A percentile compares a stretch with the other conserved stretches of the same genome.
These are phyloP conservation scores for Xyliphius kryptos DNA, from an alignment of 2,113 vertebrate species.

Conservation along the genomic window DNA sequence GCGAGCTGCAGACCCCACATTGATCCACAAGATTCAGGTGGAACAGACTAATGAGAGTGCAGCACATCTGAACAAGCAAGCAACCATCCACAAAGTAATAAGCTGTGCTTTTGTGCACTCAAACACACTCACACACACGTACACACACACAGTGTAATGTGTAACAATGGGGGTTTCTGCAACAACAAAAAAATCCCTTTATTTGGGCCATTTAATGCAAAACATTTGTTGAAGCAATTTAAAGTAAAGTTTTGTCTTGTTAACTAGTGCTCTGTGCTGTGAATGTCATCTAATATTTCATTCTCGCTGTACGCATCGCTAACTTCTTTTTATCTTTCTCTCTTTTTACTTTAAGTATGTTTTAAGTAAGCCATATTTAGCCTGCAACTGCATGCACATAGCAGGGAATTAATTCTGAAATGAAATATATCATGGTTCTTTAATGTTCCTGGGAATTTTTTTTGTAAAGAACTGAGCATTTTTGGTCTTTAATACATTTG, in stretches of 20 bases:
- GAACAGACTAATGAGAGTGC: constrained; percentile 31
- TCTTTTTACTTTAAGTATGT: no score
- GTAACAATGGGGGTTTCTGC: constrained; percentile 18
- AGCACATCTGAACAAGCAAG: constrained; percentile 9
- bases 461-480: no score
- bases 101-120: constrained; percentile 16
- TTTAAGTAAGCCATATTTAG: no score
- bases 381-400: no score
- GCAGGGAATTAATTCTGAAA: no score
- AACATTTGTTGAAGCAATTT: constrained; percentile 6
- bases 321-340: not conserved
- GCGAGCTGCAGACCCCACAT: constrained; percentile 19
- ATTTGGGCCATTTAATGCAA: constrained; percentile 4
- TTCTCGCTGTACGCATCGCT: not conserved
- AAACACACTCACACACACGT: constrained; percentile 40
- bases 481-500: no score
- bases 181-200: constrained; percentile 2
- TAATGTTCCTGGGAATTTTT: no score
- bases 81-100: constrained; percentile 12
- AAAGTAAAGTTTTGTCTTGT: constrained; percentile 21
- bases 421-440: no score
- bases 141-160: constrained; percentile 33
- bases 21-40: constrained; percentile 30
- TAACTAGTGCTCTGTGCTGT: constrained; percentile 13
- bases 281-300: not conserved